Conservation (phyloP, 2,113 vertebrate species). For the Corythornis vintsioides region DNA sequence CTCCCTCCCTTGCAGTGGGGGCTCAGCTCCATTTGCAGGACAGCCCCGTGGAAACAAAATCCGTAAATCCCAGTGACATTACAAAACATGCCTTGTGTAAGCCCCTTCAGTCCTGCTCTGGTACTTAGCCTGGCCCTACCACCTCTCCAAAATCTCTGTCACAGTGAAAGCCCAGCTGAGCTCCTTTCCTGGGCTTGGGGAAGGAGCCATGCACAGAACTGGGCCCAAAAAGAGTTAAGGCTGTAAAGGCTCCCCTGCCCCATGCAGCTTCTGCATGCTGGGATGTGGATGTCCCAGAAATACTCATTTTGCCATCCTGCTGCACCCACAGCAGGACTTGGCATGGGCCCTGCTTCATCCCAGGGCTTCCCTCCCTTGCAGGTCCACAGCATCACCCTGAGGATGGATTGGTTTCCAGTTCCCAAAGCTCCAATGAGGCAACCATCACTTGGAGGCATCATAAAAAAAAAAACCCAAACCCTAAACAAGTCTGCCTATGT, state of each 20-base stretch:
- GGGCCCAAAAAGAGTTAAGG: neutral
- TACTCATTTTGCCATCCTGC: neutral
- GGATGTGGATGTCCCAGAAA: neutral
- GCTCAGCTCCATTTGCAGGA: neutral
- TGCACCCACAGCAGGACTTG: neutral
- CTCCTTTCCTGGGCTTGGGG: neutral
- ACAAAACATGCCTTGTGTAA: slow-evolving; percentile 64
- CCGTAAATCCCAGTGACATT: slow-evolving; percentile 43
- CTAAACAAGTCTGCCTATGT: rapidly evolving
- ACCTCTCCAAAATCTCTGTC: neutral
- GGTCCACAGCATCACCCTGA: neutral
- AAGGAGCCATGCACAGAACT: neutral
- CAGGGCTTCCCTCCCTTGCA: rapidly evolving
- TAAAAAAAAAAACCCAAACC: neutral
- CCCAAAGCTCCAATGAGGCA: neutral
- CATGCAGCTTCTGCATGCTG: neutral
- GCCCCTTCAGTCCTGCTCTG: neutral
- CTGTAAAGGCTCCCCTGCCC: neutral
- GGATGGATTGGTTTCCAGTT: neutral
- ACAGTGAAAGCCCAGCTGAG: rapidly evolving
- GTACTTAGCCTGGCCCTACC: neutral
- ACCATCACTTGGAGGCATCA: neutral
- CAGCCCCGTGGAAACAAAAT: slow-evolving; percentile 41
- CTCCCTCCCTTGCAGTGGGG: neutral
- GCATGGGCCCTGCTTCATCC: rapidly evolving